phyloP scores from a whole-genome alignment of 2,113 vertebrate species.

The Bos taurus region DNA sequence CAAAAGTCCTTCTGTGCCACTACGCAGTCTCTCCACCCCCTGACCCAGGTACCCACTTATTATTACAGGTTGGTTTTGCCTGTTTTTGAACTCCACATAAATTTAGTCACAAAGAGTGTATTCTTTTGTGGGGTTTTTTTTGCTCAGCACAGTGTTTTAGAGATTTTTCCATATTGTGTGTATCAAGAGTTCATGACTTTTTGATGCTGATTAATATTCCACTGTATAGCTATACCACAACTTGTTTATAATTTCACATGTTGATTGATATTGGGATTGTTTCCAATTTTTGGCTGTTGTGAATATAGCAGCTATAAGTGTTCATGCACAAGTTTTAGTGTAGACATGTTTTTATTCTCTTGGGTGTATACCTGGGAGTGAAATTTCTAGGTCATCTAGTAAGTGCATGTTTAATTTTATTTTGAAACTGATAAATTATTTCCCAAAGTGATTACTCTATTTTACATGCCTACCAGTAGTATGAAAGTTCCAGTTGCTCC shows the following conservation, averaged over 20 bases:
- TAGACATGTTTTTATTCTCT: not conserved
- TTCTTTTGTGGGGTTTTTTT: not conserved
- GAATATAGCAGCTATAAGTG: not conserved
- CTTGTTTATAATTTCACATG: not conserved
- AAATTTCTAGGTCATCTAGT: not conserved
- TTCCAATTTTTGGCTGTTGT: not conserved
- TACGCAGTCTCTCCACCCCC: not conserved
- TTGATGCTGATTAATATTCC: not conserved
- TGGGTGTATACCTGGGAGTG: not conserved
- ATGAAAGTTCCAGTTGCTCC: not conserved
- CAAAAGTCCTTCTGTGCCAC: not conserved
- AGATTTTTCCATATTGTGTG: not conserved
- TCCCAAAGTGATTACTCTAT: not conserved
- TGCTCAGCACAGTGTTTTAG: not conserved
- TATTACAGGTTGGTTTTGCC: not conserved
- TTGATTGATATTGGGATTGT: not conserved
- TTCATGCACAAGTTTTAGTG: not conserved
- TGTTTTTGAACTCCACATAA: not conserved
- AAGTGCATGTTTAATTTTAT: not conserved
- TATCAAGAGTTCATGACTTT: not conserved
- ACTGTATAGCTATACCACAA: not conserved
- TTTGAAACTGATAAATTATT: not conserved
- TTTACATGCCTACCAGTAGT: not conserved
- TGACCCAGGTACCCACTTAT: not conserved
- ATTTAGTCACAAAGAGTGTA: not conserved